phyloP scores from a whole-genome alignment of 2,113 vertebrate species.

The Sinocyclocheilus grahami region DNA sequence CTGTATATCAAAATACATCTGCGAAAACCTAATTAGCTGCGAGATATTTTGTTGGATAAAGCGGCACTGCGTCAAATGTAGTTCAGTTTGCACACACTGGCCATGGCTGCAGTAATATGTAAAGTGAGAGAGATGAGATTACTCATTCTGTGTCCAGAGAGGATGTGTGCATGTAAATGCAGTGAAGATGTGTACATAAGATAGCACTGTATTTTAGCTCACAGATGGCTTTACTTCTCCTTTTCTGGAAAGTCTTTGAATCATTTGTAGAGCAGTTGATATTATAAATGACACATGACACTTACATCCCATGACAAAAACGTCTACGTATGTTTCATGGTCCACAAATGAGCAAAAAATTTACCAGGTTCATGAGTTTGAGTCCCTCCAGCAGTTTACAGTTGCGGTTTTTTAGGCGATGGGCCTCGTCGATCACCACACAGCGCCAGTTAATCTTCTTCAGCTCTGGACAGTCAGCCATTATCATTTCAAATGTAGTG shows the following conservation, averaged over 20 bases:
- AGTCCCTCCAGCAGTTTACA: conserved; percentile 97
- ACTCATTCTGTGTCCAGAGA: conserved; percentile 21
- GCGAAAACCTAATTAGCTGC: background rate
- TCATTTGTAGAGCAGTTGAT: background rate
- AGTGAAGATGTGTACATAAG: conserved; percentile 5
- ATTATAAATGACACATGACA: background rate
- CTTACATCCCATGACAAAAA: background rate
- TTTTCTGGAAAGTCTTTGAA: background rate
- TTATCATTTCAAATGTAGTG: conserved; percentile 99
- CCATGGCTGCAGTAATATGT: conserved; percentile 12
- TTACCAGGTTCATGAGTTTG: conserved; percentile 96
- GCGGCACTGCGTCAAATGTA: conserved; percentile 3
- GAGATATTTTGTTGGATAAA: background rate
- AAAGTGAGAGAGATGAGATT: conserved; percentile 24
- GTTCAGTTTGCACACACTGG: background rate
- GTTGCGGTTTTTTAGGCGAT: conserved; percentile 95
- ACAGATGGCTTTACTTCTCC: background rate
- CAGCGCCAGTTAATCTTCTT: conserved; percentile 98
- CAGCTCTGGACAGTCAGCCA: conserved; percentile 96
- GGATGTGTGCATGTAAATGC: conserved; percentile 14
- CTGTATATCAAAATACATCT: background rate
- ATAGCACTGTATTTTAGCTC: background rate
- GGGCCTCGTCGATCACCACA: conserved; percentile 95
- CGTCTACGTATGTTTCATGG: no score
- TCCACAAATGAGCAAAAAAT: background rate